These are phyloP conservation scores for Leuciscus waleckii DNA, from an alignment of 2,797 vertebrate genomes.

Conservation along the genomic window DNA sequence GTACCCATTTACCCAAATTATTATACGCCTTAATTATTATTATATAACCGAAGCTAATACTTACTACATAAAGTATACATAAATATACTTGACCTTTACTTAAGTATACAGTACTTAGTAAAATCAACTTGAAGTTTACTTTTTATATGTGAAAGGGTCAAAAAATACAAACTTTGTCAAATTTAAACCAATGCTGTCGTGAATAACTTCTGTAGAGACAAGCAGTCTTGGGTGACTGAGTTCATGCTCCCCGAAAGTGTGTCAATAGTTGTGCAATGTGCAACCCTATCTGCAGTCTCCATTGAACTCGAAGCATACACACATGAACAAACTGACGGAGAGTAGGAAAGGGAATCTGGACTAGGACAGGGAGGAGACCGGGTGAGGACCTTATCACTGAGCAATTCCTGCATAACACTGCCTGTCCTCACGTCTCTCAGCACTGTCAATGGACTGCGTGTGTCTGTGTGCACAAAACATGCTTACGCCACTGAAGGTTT, in stretches of 20 bases:
- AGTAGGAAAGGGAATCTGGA: constrained; percentile 47
- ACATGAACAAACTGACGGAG: constrained; percentile 47
- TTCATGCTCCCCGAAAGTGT: constrained; percentile 51
- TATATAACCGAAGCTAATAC: not conserved
- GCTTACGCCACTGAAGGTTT: not conserved
- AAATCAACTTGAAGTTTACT: not conserved
- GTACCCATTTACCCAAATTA: too few species aligned
- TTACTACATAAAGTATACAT: not conserved
- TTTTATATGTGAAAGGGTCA: not conserved
- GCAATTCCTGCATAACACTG: constrained; percentile 65
- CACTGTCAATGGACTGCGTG: constrained; percentile 16
- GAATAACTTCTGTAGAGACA: not conserved
- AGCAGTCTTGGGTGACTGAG: constrained; percentile 25
- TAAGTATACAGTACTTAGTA: not conserved
- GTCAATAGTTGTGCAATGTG: constrained; percentile 69
- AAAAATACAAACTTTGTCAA: not conserved
- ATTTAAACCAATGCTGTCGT: constrained; percentile 1
- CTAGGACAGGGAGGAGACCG: constrained; percentile 26
- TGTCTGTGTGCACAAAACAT: not conserved
- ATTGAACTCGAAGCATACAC: constrained; percentile 51
- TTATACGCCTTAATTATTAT: too few species aligned
- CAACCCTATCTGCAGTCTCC: constrained; percentile 62
- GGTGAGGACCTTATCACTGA: constrained; percentile 35
- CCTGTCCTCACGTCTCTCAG: constrained; percentile 61
- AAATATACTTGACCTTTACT: not conserved